Conservation (phyloP, 2,888 invertebrate species). For the Schrankia costaestrigalis region DNA sequence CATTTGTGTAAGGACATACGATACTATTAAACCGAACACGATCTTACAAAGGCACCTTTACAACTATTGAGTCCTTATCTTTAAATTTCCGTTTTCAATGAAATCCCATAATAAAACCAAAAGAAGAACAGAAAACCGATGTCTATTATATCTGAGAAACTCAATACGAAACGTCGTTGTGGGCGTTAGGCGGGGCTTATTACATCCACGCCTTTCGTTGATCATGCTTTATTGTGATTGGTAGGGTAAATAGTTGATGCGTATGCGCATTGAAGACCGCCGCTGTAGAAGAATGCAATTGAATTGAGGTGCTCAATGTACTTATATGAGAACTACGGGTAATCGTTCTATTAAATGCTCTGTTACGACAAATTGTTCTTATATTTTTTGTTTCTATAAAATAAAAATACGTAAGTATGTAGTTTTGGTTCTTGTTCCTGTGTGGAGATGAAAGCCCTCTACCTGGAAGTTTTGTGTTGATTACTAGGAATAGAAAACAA, state of each 20-base stretch:
- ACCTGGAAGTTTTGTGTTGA: no score
- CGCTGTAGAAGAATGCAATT: conserved; percentile 58
- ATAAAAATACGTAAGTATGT: no score
- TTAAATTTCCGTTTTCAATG: conserved; percentile 49
- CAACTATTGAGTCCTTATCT: conserved; percentile 40
- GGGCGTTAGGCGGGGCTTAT: conserved; percentile 58
- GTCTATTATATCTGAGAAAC: conserved; percentile 62
- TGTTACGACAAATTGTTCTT: conserved; percentile 11
- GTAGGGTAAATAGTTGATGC: conserved; percentile 43
- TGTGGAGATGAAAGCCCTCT: no score
- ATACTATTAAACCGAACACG: conserved; percentile 30
- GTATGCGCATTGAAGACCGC: conserved; percentile 49
- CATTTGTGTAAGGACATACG: conserved; percentile 27
- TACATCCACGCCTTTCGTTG: conserved; percentile 46
- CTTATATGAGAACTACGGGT: conserved; percentile 55
- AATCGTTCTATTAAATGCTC: conserved; percentile 49
- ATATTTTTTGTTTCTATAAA: conserved; percentile 28
- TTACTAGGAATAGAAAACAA: no score
- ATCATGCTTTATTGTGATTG: conserved; percentile 53
- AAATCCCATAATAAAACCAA: conserved; percentile 46
- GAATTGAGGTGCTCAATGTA: conserved; percentile 60
- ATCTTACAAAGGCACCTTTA: conserved; percentile 37
- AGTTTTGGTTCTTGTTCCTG: no score
- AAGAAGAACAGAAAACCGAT: conserved; percentile 40
- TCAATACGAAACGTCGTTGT: conserved; percentile 50